Base-by-base conservation (phyloP, 2,113 vertebrate species). In the Thryonomys swinderianus region DNA sequence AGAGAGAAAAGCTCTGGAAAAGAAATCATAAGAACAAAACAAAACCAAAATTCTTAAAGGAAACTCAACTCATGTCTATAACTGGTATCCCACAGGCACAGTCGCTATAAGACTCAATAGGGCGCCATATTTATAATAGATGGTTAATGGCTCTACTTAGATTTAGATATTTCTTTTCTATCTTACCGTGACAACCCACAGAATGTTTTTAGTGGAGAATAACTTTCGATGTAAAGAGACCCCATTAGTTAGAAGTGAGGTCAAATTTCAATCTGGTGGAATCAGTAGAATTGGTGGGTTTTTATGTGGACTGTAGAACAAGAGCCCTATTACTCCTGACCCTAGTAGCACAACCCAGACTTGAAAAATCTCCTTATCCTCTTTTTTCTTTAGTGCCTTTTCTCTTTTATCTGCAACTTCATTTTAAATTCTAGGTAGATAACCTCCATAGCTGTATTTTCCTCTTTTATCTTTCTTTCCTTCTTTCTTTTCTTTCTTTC, bases 401-500 rank as follows among this genome's bases (percentile, higher is more conserved):
- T 90, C 40, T 81, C 25, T 69, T 93, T 67, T 17, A 79, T 79
- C 57, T 91, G 55, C 25, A 95, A 61, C 34, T 93, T 42, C 30
- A 59, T 80, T 96, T 88, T 55, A 90, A 88, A 94, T 76, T 74
- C 64, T 34, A 34, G 21, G 32, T 48, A 59, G 55, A 73, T 78
- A 59, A 66, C 11, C 30, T 96, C 21, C 14, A 14, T 73, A 23
- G 81, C n/a, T 90, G 8, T 62, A 40, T 51, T 57, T 74, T 62
- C 20, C 34, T 27, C 48, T 84, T 92, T 90, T 20, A 76, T 85
- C 32, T 96, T 96, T 85, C 69, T 95, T 51, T n/a, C n/a, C n/a
- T n/a, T n/a, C n/a, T n/a, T n/a, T n/a, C n/a, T n/a, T n/a, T n/a
- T n/a, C n/a, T n/a, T n/a, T n/a, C n/a, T n/a, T n/a, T n/a, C n/a